A percentile compares a stretch with the other conserved stretches of the same genome.
These are phyloP conservation scores for Venturia canescens DNA, from an alignment of 1,140 invertebrate genomes.

Conservation along the genomic window DNA sequence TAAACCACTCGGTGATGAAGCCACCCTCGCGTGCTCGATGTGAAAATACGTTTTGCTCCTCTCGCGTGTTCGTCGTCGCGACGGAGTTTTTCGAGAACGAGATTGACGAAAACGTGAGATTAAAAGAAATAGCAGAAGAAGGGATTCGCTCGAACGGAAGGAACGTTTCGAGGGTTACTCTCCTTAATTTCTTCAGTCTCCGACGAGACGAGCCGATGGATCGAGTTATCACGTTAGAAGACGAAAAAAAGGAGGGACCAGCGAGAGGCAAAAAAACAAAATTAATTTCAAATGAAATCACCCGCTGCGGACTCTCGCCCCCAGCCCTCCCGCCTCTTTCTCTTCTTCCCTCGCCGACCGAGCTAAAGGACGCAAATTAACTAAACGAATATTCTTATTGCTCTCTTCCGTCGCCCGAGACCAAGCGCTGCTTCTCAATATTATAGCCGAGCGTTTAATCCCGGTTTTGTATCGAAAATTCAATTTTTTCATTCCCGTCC, in stretches of 20 bases:
- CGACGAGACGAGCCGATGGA: conserved; percentile 56
- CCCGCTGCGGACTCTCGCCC: neutral
- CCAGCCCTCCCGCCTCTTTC: neutral
- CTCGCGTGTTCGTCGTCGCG: conserved; percentile 5
- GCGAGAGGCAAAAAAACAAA: conserved; percentile 47
- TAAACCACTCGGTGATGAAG: conserved; percentile 11
- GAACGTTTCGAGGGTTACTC: conserved; percentile 58
- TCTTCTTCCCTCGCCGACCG: neutral
- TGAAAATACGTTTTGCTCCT: conserved; percentile 37
- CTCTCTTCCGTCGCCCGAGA: conserved; percentile 33
- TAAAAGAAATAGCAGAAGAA: conserved; percentile 34
- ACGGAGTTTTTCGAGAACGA: conserved; percentile 21
- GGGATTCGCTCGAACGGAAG: conserved; percentile 45
- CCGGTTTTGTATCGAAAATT: conserved; percentile 12
- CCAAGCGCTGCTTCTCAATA: conserved; percentile 49
- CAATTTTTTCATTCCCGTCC: conserved; percentile 14
- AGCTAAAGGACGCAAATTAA: conserved; percentile 61
- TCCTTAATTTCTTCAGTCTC: conserved; percentile 58
- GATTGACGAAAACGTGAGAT: neutral
- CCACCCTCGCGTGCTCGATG: conserved; percentile 1
- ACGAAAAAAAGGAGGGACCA: conserved; percentile 39
- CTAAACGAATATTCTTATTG: conserved; percentile 51
- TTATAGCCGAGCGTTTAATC: conserved; percentile 58
- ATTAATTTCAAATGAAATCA: conserved; percentile 45
- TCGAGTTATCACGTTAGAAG: conserved; percentile 58